phyloP scores from a whole-genome alignment of 2,113 vertebrate genomes.

The Cygnus buccinator region DNA sequence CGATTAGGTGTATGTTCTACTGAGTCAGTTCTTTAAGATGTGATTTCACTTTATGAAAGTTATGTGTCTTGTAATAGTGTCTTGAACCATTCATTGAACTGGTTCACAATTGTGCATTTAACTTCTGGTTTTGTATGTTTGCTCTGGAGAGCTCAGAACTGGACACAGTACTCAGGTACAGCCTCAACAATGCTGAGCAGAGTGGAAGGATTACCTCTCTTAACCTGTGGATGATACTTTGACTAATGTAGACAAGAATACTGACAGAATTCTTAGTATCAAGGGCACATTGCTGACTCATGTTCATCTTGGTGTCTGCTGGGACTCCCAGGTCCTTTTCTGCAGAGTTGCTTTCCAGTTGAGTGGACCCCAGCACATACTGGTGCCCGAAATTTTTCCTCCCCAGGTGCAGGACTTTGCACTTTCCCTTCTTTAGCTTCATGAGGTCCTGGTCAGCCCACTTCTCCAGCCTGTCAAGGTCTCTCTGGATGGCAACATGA shows the following conservation, averaged over 20 bases:
- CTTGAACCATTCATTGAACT: neutral
- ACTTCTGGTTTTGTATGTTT: neutral
- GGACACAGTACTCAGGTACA: neutral
- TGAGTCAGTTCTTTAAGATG: neutral
- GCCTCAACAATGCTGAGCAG: neutral
- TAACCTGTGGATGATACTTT: neutral
- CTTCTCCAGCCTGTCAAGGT: neutral
- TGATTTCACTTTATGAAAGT: conserved; percentile 16
- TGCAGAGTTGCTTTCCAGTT: neutral
- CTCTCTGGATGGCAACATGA: neutral
- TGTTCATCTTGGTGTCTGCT: neutral
- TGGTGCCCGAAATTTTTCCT: neutral
- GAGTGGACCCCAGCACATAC: too few species aligned
- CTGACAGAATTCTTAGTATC: neutral
- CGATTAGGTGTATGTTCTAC: conserved; percentile 5
- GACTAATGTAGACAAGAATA: neutral
- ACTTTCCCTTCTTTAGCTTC: neutral
- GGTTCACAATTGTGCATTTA: neutral
- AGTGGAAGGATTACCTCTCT: neutral
- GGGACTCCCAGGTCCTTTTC: neutral
- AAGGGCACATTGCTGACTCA: neutral
- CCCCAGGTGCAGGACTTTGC: neutral
- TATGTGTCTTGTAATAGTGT: neutral
- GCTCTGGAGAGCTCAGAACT: neutral
- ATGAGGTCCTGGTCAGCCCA: neutral